Evolutionary conservation across 2,113 vertebrate genomes (phyloP).

Genomic region (Cairina moschata): DNA sequence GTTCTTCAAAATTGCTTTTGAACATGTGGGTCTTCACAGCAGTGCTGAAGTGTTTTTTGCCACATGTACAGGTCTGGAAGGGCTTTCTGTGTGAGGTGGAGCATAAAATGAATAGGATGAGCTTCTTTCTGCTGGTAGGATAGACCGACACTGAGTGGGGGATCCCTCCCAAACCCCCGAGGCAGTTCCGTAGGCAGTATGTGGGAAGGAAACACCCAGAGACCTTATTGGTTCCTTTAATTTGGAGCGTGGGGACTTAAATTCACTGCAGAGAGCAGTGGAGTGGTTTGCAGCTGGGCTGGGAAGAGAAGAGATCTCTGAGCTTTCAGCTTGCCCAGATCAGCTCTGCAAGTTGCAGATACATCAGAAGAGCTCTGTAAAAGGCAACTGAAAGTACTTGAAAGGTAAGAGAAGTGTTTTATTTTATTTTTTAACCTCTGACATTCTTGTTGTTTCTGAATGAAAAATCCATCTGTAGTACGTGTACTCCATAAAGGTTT

Average conservation of each 20-base stretch:
- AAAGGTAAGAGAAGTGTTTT: neutral
- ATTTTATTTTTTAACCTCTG: neutral
- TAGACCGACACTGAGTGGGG: neutral
- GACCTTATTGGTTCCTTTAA: conserved; percentile 73
- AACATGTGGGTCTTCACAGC: fast-evolving
- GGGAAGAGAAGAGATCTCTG: neutral
- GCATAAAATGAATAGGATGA: neutral
- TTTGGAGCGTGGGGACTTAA: conserved; percentile 64
- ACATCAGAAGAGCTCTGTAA: neutral
- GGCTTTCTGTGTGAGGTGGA: neutral
- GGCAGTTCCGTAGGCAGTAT: conserved; percentile 34
- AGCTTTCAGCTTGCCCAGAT: neutral
- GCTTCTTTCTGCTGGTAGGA: neutral
- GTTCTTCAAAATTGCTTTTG: neutral
- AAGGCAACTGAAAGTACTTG: neutral
- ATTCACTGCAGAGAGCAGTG: conserved; percentile 15
- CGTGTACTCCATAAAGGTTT: neutral
- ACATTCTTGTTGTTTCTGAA: neutral
- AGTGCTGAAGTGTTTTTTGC: neutral
- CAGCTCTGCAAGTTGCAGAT: neutral
- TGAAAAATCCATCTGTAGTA: neutral
- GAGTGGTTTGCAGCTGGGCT: neutral
- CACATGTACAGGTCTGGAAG: neutral
- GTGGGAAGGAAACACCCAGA: conserved; percentile 68
- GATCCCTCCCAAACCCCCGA: neutral